Evolutionary conservation across 2,888 invertebrate species (phyloP).

Genomic region (Eupithecia exiguata): DNA sequence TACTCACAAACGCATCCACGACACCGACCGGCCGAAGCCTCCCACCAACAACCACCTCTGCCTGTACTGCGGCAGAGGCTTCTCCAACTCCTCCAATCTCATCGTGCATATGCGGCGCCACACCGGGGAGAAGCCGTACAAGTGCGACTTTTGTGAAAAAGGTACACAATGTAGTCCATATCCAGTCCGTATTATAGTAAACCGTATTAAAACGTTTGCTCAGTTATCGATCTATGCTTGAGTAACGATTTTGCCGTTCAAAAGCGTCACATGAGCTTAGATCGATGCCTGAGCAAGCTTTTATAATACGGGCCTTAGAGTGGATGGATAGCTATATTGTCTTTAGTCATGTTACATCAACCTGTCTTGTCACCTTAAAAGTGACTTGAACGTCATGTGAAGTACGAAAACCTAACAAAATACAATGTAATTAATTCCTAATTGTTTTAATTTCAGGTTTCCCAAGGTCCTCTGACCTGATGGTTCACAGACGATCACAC

Average conservation of each 20-base stretch:
- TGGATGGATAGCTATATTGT: no score
- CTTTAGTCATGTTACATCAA: neutral
- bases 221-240: no score
- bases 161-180: no score
- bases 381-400: neutral
- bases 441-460: constrained; percentile 70
- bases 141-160: constrained; percentile 85
- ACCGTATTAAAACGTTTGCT: no score
- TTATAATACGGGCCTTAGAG: no score
- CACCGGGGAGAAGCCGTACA: constrained; percentile 86
- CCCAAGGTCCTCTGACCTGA: constrained; percentile 85
- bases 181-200: no score
- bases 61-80: constrained; percentile 84
- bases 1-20: constrained; percentile 83
- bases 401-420: neutral
- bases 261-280: no score
- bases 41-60: constrained; percentile 79
- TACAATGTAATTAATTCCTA: neutral
- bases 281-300: no score
- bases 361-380: neutral
- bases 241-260: no score
- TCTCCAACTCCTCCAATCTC: constrained; percentile 85
- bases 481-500: constrained; percentile 84
- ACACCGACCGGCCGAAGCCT: constrained; percentile 61
- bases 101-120: constrained; percentile 87